Evolutionary conservation across 1,140 invertebrate genomes (phyloP).

Genomic region (Eriosoma lanigerum): DNA sequence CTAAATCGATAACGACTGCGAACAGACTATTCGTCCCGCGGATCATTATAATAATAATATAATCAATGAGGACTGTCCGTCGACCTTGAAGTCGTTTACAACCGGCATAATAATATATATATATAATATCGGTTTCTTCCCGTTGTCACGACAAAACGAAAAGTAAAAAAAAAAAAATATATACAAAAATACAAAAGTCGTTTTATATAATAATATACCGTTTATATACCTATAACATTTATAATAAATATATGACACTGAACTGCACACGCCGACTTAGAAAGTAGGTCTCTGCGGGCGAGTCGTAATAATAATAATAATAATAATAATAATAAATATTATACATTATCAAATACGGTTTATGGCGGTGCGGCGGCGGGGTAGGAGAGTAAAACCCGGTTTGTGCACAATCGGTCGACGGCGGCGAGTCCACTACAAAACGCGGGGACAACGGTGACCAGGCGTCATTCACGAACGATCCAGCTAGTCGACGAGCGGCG

Average conservation of each 20-base stretch:
- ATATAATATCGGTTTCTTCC: slow-evolving; percentile 4
- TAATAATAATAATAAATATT: too few species aligned
- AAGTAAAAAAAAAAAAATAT: neutral
- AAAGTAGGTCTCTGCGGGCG: slow-evolving; percentile 31
- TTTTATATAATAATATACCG: neutral
- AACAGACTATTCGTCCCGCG: too few species aligned
- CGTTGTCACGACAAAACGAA: neutral
- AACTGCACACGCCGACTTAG: neutral
- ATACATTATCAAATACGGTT: too few species aligned
- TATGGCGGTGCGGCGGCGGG: neutral
- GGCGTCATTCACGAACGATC: slow-evolving; percentile 20
- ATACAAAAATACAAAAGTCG: slow-evolving; percentile 12
- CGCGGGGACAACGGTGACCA: neutral
- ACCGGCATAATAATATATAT: too few species aligned
- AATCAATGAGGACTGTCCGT: neutral
- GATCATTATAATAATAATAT: too few species aligned
- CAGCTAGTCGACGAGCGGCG: neutral
- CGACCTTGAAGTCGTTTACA: neutral
- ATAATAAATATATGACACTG: slow-evolving; percentile 9
- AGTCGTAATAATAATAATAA: too few species aligned
- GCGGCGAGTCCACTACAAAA: slow-evolving; percentile 19
- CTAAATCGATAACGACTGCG: too few species aligned
- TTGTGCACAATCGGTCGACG: neutral
- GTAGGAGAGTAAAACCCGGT: slow-evolving; percentile 23
- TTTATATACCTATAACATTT: neutral